phyloP scores from a whole-genome alignment of 2,797 vertebrate species.

The Eleutherodactylus coqui region DNA sequence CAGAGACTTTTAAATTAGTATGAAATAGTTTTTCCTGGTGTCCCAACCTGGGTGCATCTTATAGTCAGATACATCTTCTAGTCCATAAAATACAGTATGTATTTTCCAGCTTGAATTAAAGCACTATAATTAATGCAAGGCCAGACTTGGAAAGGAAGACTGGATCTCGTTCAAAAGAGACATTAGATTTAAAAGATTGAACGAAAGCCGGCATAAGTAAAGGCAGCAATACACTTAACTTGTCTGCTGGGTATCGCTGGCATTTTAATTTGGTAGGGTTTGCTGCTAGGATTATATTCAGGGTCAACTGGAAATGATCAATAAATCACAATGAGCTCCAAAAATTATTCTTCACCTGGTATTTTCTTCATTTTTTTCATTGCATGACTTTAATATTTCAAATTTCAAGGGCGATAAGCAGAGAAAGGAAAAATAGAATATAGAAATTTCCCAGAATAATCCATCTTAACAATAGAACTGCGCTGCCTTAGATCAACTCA shows the following conservation, averaged over 20 bases:
- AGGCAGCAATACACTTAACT: conserved; percentile 47
- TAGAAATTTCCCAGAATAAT: not conserved
- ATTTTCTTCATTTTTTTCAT: not conserved
- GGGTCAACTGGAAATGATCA: conserved; percentile 49
- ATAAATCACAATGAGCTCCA: conserved; percentile 35
- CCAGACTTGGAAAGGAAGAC: conserved; percentile 27
- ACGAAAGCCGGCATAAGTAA: conserved; percentile 1
- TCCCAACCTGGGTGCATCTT: too few relatives aligned
- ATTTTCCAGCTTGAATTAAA: not conserved
- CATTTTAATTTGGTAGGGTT: conserved; percentile 54
- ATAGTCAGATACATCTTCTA: too few relatives aligned
- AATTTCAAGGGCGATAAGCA: not conserved
- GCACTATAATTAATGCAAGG: not conserved
- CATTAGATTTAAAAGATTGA: conserved; percentile 50
- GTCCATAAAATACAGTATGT: not conserved
- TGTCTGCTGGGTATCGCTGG: conserved; percentile 35
- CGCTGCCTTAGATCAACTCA: not conserved
- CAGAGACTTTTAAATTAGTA: too few relatives aligned
- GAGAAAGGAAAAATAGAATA: not conserved
- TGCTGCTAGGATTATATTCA: conserved; percentile 27
- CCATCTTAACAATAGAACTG: not conserved
- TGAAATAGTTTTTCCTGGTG: too few relatives aligned
- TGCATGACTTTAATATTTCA: conserved; percentile 14
- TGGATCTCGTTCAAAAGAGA: conserved; percentile 53
- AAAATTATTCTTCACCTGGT: conserved; percentile 10